Evolutionary conservation across 30 jellyfish, hydroid and myxozoan species (phyloP).

Genomic region (Cassiopea andromeda): DNA sequence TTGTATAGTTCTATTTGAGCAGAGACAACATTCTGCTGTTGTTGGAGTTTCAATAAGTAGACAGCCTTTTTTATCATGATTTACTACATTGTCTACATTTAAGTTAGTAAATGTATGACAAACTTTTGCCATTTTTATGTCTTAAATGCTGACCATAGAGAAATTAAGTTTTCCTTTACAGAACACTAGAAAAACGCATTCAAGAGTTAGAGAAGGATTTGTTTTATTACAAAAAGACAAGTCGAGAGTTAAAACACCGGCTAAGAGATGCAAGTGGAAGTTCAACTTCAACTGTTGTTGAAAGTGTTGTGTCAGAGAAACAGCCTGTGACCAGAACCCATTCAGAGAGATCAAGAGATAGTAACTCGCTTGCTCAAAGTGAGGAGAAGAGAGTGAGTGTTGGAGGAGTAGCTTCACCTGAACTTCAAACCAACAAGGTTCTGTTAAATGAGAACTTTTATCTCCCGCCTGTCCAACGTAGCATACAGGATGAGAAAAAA

Average conservation of each 20-base stretch:
- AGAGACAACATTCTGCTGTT: no score
- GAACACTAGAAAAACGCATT: slow-evolving; percentile 73
- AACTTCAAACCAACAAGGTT: slow-evolving; percentile 13
- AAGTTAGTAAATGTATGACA: not conserved
- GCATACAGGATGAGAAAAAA: slow-evolving; percentile 52
- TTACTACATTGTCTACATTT: no score
- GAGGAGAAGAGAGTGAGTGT: slow-evolving; percentile 33
- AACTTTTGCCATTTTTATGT: not conserved
- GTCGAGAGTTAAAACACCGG: slow-evolving; percentile 78
- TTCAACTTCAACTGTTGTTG: slow-evolving; percentile 34
- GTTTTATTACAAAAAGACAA: slow-evolving; percentile 82
- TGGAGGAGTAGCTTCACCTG: slow-evolving; percentile 50
- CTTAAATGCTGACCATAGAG: not conserved
- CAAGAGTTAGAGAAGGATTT: slow-evolving; percentile 86
- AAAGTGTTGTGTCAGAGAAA: slow-evolving; percentile 48
- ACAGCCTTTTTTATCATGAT: no score
- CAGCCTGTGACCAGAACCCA: slow-evolving; percentile 19
- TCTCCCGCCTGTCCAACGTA: slow-evolving; percentile 70
- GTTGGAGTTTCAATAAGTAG: no score
- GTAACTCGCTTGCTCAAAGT: not conserved
- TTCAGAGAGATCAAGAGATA: slow-evolving; percentile 36
- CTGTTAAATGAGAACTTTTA: slow-evolving; percentile 55
- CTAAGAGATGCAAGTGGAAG: slow-evolving; percentile 63
- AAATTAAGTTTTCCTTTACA: slow-evolving; percentile 1
- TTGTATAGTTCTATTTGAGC: no score